Evolutionary conservation across 2,888 invertebrate genomes (phyloP), one percentile per base, ranked within the genome.

Genomic region (Crioceris asparagi): DNA sequence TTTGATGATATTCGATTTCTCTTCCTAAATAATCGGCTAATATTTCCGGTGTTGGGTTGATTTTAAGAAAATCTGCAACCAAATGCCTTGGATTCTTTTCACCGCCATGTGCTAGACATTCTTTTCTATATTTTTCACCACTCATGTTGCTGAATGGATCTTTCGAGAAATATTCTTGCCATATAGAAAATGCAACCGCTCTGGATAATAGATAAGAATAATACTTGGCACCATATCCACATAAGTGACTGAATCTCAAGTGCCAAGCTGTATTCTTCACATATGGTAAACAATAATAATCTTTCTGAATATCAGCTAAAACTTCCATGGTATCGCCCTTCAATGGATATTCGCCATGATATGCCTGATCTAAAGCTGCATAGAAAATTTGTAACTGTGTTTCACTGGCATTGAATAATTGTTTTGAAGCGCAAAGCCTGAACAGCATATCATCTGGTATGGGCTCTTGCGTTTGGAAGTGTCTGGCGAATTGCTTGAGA

Each of bases 211-310:
- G 69, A 67, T 99, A 99, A 1, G 97, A 86, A 64, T 97, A 98
- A 67, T 98, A 98, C 65, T 94, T 96, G 0, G 96, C 96, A 25
- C 98, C 98, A 65, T 99, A 99, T 2, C 96, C 94, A 3, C 96
- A 87, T 36, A 98, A 69, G 66, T 98, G 98, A 43, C 91, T 86
- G 68, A 98, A 98, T 40, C 96, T 72, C 52, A 91, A 72, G 57
- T 96, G 94, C 93, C 93, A 96, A 1, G 93, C 91, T 76, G 96
- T 94, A 55, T 90, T 78, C 38, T 79, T 71, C 1, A 94, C 83
- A 57, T 91, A 84, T 0, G 91, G 87, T 34, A 96, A 65, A 10
- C 83, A 79, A 54, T 91, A 92, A 64, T 90, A 93, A 50, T 79
- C 72, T 19, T 73, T 71, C 62, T 94, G 94, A 8, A 84, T 76